phyloP scores from a whole-genome alignment of 2,888 invertebrate species.

The Venustoraphidia nigricollis region DNA sequence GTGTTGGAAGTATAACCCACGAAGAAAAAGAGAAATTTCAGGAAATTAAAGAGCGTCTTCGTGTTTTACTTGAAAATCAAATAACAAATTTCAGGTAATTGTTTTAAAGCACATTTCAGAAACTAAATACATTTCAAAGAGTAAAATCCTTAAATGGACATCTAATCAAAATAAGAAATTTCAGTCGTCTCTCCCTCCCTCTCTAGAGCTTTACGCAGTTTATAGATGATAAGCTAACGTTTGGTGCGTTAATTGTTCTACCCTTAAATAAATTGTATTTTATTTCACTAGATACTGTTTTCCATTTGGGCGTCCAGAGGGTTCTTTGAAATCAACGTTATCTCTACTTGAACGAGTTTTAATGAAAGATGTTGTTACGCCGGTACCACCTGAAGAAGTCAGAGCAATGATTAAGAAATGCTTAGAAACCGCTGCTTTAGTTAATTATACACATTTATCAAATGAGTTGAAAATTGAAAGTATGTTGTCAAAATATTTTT shows the following conservation, averaged over 20 bases:
- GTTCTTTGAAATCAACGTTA: slow-evolving; percentile 90
- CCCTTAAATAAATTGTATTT: neutral
- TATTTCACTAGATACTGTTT: slow-evolving; percentile 64
- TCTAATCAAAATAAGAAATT: neutral
- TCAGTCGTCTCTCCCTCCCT: neutral
- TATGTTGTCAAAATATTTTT: slow-evolving; percentile 22
- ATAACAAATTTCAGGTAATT: slow-evolving; percentile 91
- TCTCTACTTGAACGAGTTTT: slow-evolving; percentile 90
- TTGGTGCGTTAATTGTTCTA: neutral
- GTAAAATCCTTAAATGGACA: neutral
- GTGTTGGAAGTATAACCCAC: slow-evolving; percentile 94
- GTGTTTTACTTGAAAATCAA: slow-evolving; percentile 88
- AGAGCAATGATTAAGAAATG: slow-evolving; percentile 91
- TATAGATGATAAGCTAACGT: neutral
- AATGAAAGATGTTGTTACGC: slow-evolving; percentile 98
- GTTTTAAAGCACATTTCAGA: neutral
- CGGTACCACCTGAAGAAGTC: slow-evolving; percentile 91
- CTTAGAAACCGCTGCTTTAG: slow-evolving; percentile 91
- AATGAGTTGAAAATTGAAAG: slow-evolving; percentile 97
- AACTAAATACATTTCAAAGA: slow-evolving; percentile 2
- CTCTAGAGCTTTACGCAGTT: neutral
- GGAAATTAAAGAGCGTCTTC: slow-evolving; percentile 89
- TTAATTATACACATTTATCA: slow-evolving; percentile 92
- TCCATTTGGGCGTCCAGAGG: slow-evolving; percentile 98
- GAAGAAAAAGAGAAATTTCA: slow-evolving; percentile 97